phyloP scores from a whole-genome alignment of 2,113 vertebrate species.

The Ardeotis arabs region DNA sequence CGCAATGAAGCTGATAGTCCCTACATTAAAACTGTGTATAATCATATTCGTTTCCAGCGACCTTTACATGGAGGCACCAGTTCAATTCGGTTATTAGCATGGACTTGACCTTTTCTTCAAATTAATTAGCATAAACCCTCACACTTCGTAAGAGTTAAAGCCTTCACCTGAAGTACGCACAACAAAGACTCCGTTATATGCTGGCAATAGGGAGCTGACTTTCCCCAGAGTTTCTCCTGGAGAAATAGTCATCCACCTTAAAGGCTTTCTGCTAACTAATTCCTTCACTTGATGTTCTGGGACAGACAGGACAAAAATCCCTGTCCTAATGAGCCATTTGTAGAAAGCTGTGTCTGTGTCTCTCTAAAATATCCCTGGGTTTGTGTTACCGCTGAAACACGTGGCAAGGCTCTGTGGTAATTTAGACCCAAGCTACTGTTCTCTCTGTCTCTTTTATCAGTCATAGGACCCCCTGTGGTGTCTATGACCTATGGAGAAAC shows the following conservation, averaged over 20 bases:
- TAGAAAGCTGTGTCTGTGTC: neutral
- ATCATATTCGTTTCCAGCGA: neutral
- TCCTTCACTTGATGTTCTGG: neutral
- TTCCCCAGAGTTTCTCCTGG: neutral
- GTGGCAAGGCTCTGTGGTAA: neutral
- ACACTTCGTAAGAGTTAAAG: neutral
- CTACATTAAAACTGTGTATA: neutral
- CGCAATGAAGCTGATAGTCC: neutral
- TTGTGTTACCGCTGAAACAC: neutral
- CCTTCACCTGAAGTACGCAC: neutral
- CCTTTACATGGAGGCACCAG: neutral
- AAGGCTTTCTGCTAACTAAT: conserved; percentile 11
- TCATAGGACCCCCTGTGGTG: neutral
- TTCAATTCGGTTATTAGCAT: conserved; percentile 8
- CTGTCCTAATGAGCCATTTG: neutral
- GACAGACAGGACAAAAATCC: neutral
- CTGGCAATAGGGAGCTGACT: neutral
- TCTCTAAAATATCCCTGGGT: neutral
- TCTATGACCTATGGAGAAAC: neutral
- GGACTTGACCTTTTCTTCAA: conserved; percentile 33
- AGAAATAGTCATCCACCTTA: neutral
- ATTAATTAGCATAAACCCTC: conserved; percentile 6
- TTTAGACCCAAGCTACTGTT: neutral
- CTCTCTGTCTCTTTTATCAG: neutral
- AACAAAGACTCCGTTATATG: neutral